These are phyloP conservation scores for Rhamnusium bicolor DNA, from an alignment of 2,888 invertebrate species.

Conservation along the genomic window DNA sequence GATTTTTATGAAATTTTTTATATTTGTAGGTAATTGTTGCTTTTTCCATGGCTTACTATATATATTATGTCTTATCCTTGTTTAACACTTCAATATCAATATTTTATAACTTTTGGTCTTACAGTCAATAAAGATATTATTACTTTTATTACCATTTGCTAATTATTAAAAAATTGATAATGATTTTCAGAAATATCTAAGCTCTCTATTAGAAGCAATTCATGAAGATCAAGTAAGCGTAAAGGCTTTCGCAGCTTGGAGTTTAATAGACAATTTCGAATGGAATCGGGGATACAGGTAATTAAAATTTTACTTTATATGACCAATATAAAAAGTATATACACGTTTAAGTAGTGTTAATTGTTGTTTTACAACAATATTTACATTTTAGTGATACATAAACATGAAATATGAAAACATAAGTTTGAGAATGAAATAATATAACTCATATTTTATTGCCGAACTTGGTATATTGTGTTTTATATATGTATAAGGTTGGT, in stretches of 20 bases:
- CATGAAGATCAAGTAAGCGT: slow-evolving; percentile 70
- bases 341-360: not conserved
- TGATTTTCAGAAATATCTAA: slow-evolving; percentile 53
- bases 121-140: too few species aligned
- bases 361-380: not conserved
- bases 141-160: too few species aligned
- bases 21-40: too few species aligned
- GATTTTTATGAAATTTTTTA: too few species aligned
- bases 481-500: not conserved
- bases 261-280: slow-evolving; percentile 78
- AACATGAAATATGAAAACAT: slow-evolving; percentile 10
- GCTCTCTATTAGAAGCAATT: slow-evolving; percentile 54
- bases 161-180: too few species aligned
- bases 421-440: slow-evolving; percentile 6
- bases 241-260: slow-evolving; percentile 76
- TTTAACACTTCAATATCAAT: too few species aligned
- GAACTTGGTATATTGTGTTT: not conserved
- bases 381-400: slow-evolving; percentile 16
- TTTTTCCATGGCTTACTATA: too few species aligned
- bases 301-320: slow-evolving; percentile 53
- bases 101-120: too few species aligned
- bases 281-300: slow-evolving; percentile 74
- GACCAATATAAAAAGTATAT: slow-evolving; percentile 9
- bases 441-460: slow-evolving; percentile 2
- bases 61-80: too few species aligned